Conservation (phyloP, 2,797 vertebrate species). For the Crenichthys baileyi region DNA sequence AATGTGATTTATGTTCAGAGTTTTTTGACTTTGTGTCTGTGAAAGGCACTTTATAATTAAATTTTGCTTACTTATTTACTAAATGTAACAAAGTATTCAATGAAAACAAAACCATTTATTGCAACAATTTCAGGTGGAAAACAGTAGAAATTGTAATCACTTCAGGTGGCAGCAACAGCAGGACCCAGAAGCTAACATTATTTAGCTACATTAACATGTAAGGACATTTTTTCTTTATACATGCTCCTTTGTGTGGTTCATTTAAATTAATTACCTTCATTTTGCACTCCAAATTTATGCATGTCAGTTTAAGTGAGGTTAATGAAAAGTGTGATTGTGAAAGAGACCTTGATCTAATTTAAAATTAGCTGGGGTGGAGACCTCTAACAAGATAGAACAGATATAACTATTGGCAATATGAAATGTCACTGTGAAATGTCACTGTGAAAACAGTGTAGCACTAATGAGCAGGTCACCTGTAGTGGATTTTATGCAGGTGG, state of each 20-base stretch:
- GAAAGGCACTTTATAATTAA: neutral
- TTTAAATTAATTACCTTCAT: neutral
- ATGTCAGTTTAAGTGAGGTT: neutral
- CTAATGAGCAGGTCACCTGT: neutral
- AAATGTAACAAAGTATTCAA: neutral
- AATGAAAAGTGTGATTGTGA: neutral
- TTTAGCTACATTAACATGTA: too few species aligned
- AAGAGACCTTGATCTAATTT: neutral
- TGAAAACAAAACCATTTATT: neutral
- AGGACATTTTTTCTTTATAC: neutral
- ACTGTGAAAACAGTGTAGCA: neutral
- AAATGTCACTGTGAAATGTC: neutral
- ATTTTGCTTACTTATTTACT: neutral
- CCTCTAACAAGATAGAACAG: neutral
- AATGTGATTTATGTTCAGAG: neutral
- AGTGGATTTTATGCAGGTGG: neutral
- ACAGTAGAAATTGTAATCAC: too few species aligned
- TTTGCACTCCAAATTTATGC: neutral
- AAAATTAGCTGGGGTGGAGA: neutral
- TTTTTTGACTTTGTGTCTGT: neutral
- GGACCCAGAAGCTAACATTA: too few species aligned
- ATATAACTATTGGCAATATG: neutral
- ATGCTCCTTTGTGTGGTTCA: neutral
- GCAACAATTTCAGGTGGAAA: neutral
- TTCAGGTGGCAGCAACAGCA: too few species aligned